These are phyloP conservation scores for Halcyon badia DNA, from an alignment of 2,797 vertebrate species.

Conservation along the genomic window DNA sequence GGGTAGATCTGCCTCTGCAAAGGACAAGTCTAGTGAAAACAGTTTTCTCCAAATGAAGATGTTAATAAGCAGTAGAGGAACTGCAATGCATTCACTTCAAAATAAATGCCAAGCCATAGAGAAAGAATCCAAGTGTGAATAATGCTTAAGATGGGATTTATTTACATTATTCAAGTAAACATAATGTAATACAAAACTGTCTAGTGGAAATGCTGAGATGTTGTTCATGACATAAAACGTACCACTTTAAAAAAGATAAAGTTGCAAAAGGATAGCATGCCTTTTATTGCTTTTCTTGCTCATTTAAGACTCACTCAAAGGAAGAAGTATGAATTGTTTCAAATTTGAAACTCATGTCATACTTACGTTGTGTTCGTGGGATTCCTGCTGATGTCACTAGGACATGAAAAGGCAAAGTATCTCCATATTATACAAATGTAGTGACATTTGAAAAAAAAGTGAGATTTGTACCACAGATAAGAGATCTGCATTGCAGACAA, in stretches of 20 bases:
- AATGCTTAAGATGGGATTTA: not conserved
- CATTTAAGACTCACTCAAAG: not conserved
- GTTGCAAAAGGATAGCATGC: not conserved
- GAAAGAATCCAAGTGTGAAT: not conserved
- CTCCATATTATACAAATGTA: not conserved
- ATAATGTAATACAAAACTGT: not conserved
- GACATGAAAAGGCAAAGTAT: not conserved
- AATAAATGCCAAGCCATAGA: not conserved
- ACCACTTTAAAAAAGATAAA: not conserved
- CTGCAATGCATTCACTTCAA: not conserved
- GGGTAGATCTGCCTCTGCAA: not conserved
- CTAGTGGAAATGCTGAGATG: not conserved
- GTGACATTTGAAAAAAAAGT: not conserved
- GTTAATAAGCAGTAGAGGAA: not conserved
- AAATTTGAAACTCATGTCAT: not conserved
- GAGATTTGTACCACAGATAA: constrained; percentile 6
- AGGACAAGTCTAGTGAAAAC: not conserved
- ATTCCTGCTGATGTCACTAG: constrained; percentile 27
- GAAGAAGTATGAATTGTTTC: not conserved
- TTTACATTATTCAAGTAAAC: not conserved
- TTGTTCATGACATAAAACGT: not conserved
- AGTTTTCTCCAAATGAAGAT: not conserved
- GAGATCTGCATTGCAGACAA: not conserved
- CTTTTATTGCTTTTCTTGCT: not conserved
- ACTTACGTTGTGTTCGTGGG: not conserved